Base-by-base conservation (phyloP, 1,140 invertebrate genomes). In the Drosophila gunungcola region DNA sequence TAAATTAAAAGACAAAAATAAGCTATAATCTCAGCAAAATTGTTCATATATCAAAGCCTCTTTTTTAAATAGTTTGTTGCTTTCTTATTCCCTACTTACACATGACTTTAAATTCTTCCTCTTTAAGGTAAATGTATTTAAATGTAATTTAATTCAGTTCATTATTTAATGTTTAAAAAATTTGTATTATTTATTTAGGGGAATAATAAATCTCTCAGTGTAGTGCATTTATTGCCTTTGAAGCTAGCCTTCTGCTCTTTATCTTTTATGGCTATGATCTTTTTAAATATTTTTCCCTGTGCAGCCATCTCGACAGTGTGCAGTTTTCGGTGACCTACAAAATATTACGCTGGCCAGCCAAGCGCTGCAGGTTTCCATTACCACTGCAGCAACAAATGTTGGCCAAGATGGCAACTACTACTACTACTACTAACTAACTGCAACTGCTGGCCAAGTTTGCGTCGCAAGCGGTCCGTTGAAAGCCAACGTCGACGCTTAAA, bases 311-410 rank as follows among this genome's bases (percentile, higher is more conserved):
- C 60, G 60, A 2, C 38, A 10, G 60, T 60, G 32, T 60, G 55
- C 70, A 60, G 51, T 58, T 69, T 69, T 68, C 49, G 68, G 64
- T 91, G 90, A 90, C 90, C 90, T 91, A 91, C 90, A 91, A 91
- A 91, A 54, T 81, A 75, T 81, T 74, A 82, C 75, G 77, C 84
- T 91, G 90, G 90, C 78, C 90, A 91, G 85, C 90, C 77, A 84
- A 76, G 83, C 86, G 80, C 55, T 82, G 86, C 90, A 90, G 74
- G 84, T 90, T 90, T 81, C 86, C 85, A 90, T 89, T 89, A 89
- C 82, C 84, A 89, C 77, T 80, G 85, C 55, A 32, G 52, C 58
- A 65, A 34, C 32, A 16, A 36, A 29, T 53, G 48, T 77, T 86
- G 76, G 67, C 58, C 77, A 80, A 85, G 79, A 61, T 45, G 46